Conservation (phyloP, 2,113 vertebrate species). For the Onychostoma macrolepis region DNA sequence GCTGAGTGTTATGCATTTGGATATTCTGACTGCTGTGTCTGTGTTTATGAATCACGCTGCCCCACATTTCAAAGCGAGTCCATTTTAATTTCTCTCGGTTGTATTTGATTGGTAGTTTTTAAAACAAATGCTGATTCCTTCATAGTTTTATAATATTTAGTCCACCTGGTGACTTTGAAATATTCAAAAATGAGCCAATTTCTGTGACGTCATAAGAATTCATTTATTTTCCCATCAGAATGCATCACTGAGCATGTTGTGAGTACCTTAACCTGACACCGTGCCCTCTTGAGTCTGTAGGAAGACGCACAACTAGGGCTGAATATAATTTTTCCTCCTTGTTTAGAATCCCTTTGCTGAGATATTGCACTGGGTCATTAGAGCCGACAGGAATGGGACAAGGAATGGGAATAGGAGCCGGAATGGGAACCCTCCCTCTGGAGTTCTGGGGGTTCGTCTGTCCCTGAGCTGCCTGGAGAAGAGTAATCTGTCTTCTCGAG, state of each 20-base stretch:
- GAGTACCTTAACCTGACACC: conserved; percentile 19
- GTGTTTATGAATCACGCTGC: conserved; percentile 26
- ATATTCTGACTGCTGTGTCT: conserved; percentile 14
- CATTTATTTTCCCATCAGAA: conserved; percentile 20
- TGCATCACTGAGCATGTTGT: conserved; percentile 20
- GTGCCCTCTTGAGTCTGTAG: neutral
- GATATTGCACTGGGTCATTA: conserved; percentile 43
- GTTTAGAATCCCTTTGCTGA: conserved; percentile 35
- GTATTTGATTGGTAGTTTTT: neutral
- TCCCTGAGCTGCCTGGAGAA: conserved; percentile 32
- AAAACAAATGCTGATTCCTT: neutral
- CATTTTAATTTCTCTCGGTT: neutral
- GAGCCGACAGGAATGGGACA: conserved; percentile 36
- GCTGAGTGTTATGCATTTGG: conserved; percentile 31
- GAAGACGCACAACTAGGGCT: conserved; percentile 12
- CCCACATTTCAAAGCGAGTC: conserved; percentile 11
- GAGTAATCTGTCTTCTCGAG: conserved; percentile 58
- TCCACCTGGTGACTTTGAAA: neutral
- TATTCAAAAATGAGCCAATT: neutral
- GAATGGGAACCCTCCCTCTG: conserved; percentile 50
- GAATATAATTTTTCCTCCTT: conserved; percentile 44
- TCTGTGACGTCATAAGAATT: neutral
- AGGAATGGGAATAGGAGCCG: conserved; percentile 24
- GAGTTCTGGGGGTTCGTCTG: conserved; percentile 45
- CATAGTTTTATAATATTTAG: neutral